Evolutionary conservation across 2,797 vertebrate genomes (phyloP).

Genomic region (Myripristis jacobus): DNA sequence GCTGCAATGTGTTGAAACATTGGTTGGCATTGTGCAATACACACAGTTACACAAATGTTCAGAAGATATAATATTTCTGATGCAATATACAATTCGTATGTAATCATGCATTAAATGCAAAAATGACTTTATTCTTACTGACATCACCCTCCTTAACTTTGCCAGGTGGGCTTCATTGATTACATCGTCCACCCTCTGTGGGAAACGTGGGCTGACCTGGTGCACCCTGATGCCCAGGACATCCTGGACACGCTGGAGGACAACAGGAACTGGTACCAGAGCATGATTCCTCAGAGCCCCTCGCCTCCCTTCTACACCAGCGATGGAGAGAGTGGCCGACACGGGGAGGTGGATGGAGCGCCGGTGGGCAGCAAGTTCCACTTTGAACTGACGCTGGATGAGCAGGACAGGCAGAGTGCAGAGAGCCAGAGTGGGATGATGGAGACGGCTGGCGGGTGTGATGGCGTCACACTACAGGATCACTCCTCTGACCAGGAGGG

Average conservation of each 20-base stretch:
- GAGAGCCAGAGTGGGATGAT: constrained; percentile 82
- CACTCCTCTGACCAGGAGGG: constrained; percentile 58
- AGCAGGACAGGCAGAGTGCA: constrained; percentile 71
- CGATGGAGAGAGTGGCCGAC: constrained; percentile 83
- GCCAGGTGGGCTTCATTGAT: constrained; percentile 97
- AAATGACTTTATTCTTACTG: constrained; percentile 9
- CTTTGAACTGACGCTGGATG: constrained; percentile 92
- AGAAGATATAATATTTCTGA: too few relatives aligned
- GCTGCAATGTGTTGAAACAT: too few relatives aligned
- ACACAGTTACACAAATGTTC: too few relatives aligned
- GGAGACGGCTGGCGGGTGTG: constrained; percentile 76
- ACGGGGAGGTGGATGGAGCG: constrained; percentile 81
- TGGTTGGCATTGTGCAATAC: too few relatives aligned
- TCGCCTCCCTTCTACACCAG: constrained; percentile 92
- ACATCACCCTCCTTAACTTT: constrained; percentile 7
- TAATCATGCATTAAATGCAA: neutral
- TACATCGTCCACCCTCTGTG: constrained; percentile 98
- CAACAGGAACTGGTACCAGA: constrained; percentile 99
- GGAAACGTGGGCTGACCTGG: constrained; percentile 99
- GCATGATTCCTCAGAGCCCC: constrained; percentile 98
- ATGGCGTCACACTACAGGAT: constrained; percentile 52
- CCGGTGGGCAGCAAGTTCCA: constrained; percentile 91
- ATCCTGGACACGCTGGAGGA: constrained; percentile 97
- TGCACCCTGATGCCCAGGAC: constrained; percentile 97
- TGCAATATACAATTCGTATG: neutral